A percentile compares a stretch with the other conserved stretches of the same genome.
phyloP scores from a whole-genome alignment of 2,888 invertebrate genomes.

The Phragmatobia fuliginosa region DNA sequence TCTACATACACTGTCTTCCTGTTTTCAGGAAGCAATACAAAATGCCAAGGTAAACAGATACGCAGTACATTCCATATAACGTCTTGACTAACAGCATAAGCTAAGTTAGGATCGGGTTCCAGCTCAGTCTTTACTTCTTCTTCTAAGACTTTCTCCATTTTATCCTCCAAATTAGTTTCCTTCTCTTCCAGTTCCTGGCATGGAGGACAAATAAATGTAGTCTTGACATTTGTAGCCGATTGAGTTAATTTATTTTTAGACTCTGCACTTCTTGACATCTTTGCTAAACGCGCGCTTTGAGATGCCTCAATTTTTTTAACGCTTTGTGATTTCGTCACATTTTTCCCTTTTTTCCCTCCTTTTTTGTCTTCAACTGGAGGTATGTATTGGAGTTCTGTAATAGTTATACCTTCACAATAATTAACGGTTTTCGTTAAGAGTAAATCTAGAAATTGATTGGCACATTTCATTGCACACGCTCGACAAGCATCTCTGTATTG shows the following conservation, averaged over 20 bases:
- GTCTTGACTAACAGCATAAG: slow-evolving; percentile 71
- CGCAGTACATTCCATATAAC: slow-evolving; percentile 77
- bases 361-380: slow-evolving; percentile 62
- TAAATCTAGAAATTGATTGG: slow-evolving; percentile 66
- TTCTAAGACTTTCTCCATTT: slow-evolving; percentile 52
- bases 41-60: slow-evolving; percentile 79
- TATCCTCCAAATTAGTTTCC: slow-evolving; percentile 61
- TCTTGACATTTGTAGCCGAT: slow-evolving; percentile 67
- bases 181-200: slow-evolving; percentile 65
- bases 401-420: slow-evolving; percentile 71
- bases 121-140: slow-evolving; percentile 65
- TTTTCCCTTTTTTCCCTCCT: slow-evolving; percentile 18
- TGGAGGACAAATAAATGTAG: slow-evolving; percentile 72
- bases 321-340: slow-evolving; percentile 35
- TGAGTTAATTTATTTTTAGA: slow-evolving; percentile 56
- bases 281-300: slow-evolving; percentile 68
- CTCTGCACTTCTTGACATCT: slow-evolving; percentile 52
- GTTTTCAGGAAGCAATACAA: slow-evolving; percentile 66
- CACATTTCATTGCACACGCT: slow-evolving; percentile 71
- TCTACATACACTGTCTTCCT: slow-evolving; percentile 65
- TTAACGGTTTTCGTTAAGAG: slow-evolving; percentile 68
- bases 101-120: slow-evolving; percentile 63
- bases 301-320: slow-evolving; percentile 60
- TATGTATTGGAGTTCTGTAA: slow-evolving; percentile 70
- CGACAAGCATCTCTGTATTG: slow-evolving; percentile 72